Evolutionary conservation across 2,888 invertebrate species (phyloP).

Genomic region (Stenotaenia linearis): DNA sequence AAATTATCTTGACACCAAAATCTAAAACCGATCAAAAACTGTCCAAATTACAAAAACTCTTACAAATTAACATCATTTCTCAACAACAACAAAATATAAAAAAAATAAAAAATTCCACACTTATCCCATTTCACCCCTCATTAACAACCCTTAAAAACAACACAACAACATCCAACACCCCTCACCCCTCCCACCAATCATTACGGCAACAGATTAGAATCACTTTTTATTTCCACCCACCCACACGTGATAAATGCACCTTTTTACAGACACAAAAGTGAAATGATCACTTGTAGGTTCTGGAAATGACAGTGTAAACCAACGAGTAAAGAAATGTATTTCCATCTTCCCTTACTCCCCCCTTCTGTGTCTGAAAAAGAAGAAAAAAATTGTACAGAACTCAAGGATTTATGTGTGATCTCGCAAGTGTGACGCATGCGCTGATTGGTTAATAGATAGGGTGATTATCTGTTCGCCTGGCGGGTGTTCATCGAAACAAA

Average conservation of each 20-base stretch:
- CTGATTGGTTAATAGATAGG: conserved; percentile 20
- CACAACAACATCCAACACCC: too few species aligned
- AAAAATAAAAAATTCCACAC: too few species aligned
- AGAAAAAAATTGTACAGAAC: too few species aligned
- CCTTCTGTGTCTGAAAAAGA: background rate
- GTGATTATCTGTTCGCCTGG: conserved; percentile 16
- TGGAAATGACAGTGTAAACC: conserved; percentile 3
- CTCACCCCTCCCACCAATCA: too few species aligned
- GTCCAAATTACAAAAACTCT: too few species aligned
- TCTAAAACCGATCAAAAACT: too few species aligned
- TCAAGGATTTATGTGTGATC: conserved; percentile 7
- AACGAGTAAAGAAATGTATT: background rate
- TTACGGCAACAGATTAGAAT: too few species aligned
- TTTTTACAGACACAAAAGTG: background rate
- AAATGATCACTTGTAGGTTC: background rate
- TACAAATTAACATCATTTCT: too few species aligned
- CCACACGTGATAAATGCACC: background rate
- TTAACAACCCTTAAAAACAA: too few species aligned
- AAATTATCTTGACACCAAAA: too few species aligned
- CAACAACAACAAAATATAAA: too few species aligned
- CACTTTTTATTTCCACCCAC: background rate
- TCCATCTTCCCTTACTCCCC: background rate
- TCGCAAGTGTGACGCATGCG: background rate
- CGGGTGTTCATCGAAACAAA: conserved; percentile 13
- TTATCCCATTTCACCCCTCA: too few species aligned